phyloP scores from a whole-genome alignment of 2,797 vertebrate species.

The Helostoma temminkii region DNA sequence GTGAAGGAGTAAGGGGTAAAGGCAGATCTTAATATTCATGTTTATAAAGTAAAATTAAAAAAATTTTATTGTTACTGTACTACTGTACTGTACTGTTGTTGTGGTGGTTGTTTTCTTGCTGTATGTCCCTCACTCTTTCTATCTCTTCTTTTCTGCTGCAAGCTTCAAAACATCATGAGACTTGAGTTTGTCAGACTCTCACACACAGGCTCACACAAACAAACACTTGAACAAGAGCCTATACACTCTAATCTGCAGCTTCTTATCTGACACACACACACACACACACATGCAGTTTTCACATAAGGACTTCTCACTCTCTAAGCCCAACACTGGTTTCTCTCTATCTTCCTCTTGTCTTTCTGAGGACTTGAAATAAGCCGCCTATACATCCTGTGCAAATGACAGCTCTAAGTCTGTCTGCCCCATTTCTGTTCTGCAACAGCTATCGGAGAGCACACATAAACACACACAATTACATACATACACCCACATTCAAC shows the following conservation, averaged over 20 bases:
- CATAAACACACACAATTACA: slow-evolving; percentile 19
- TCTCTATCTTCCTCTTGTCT: slow-evolving; percentile 25
- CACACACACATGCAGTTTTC: slow-evolving; percentile 26
- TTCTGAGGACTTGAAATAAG: slow-evolving; percentile 49
- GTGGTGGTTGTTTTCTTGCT: slow-evolving; percentile 37
- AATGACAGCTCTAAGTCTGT: slow-evolving; percentile 42
- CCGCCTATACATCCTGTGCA: slow-evolving; percentile 27
- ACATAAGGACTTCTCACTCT: slow-evolving; percentile 40
- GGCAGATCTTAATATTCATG: neutral
- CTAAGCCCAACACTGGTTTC: slow-evolving; percentile 32
- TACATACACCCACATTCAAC: slow-evolving; percentile 6
- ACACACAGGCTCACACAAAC: slow-evolving; percentile 19
- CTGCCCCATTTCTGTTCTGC: slow-evolving; percentile 44
- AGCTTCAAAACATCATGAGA: slow-evolving; percentile 81
- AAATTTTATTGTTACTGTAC: no score
- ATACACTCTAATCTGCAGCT: slow-evolving; percentile 32
- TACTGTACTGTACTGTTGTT: slow-evolving; percentile 35
- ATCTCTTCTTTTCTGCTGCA: slow-evolving; percentile 34
- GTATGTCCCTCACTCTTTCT: neutral
- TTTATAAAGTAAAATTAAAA: neutral
- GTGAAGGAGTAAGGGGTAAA: slow-evolving; percentile 7
- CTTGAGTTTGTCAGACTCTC: slow-evolving; percentile 65
- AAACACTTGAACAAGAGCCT: slow-evolving; percentile 27
- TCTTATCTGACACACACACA: slow-evolving; percentile 51
- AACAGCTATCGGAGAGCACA: slow-evolving; percentile 27